Conservation (phyloP, 2,888 invertebrate species). For the Ennomos quercinarius region DNA sequence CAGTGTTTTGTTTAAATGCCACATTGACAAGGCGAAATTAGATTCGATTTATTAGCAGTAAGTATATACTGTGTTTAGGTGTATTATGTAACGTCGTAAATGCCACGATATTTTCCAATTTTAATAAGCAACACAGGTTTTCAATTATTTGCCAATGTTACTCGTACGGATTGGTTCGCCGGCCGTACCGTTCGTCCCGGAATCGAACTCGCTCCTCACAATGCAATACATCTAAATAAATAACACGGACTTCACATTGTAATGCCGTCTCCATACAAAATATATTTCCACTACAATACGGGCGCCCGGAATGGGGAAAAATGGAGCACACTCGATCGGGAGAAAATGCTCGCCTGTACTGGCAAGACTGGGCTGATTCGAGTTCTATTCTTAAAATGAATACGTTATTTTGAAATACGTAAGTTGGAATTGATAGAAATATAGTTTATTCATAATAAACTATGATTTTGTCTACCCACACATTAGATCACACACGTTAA, state of each 20-base stretch:
- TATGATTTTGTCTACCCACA: too few species aligned
- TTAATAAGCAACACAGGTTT: constrained; percentile 57
- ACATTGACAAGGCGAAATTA: constrained; percentile 51
- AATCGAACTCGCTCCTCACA: constrained; percentile 68
- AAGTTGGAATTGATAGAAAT: too few species aligned
- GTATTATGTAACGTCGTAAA: constrained; percentile 28
- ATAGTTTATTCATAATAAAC: too few species aligned
- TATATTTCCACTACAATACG: constrained; percentile 74
- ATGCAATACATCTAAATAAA: constrained; percentile 80
- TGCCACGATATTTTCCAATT: constrained; percentile 52
- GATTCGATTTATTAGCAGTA: constrained; percentile 38
- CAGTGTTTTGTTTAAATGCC: constrained; percentile 49
- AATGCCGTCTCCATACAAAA: constrained; percentile 72
- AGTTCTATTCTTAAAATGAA: constrained; percentile 38
- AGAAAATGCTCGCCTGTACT: constrained; percentile 63
- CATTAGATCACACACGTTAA: too few species aligned
- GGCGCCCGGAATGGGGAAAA: constrained; percentile 62
- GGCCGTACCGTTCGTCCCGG: constrained; percentile 55
- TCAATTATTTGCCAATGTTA: constrained; percentile 77
- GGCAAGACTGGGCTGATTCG: constrained; percentile 65
- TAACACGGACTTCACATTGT: constrained; percentile 77
- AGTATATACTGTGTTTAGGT: constrained; percentile 23
- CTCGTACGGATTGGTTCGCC: constrained; percentile 71
- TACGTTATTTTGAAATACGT: constrained; percentile 21
- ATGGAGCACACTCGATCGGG: constrained; percentile 68